Conservation (phyloP, 2,888 invertebrate genomes). For the Crematogaster levior region DNA sequence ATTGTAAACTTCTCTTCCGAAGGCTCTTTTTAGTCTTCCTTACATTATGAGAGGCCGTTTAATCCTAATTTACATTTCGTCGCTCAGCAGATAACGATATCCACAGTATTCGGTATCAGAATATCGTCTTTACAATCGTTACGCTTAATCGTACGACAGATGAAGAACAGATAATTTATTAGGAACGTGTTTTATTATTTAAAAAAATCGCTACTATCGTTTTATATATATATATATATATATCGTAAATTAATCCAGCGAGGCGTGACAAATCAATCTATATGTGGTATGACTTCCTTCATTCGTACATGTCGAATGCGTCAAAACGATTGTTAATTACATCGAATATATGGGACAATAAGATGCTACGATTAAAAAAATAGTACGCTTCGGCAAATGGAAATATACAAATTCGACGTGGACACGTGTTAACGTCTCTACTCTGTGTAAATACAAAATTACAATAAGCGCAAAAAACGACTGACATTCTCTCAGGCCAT, state of each 20-base stretch:
- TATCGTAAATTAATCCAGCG: slow-evolving; percentile 45
- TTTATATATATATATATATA: slow-evolving; percentile 42
- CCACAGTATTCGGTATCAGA: slow-evolving; percentile 26
- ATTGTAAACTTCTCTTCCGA: slow-evolving; percentile 39
- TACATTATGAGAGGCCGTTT: slow-evolving; percentile 70
- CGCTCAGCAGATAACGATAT: slow-evolving; percentile 31
- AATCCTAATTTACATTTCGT: slow-evolving; percentile 41
- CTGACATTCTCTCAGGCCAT: slow-evolving; percentile 28
- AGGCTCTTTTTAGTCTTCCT: slow-evolving; percentile 45
- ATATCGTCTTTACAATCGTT: slow-evolving; percentile 54
- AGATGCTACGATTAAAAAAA: slow-evolving; percentile 31
- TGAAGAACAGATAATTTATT: slow-evolving; percentile 74
- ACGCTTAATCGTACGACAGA: slow-evolving; percentile 71
- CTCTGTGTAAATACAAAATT: slow-evolving; percentile 20
- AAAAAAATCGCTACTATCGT: slow-evolving; percentile 72
- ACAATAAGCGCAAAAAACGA: slow-evolving; percentile 11
- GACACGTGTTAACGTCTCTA: background rate
- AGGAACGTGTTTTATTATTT: slow-evolving; percentile 76
- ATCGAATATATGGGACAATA: background rate
- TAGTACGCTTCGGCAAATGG: slow-evolving; percentile 35
- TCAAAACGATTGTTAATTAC: slow-evolving; percentile 30
- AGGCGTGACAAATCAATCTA: slow-evolving; percentile 71
- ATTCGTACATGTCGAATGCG: slow-evolving; percentile 26
- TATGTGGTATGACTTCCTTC: slow-evolving; percentile 55
- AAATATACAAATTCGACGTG: slow-evolving; percentile 15